Evolutionary conservation across 23 tunicate genomes (phyloP), one percentile per base, ranked within the genome.

Genomic region (Botrylloides violaceus): DNA sequence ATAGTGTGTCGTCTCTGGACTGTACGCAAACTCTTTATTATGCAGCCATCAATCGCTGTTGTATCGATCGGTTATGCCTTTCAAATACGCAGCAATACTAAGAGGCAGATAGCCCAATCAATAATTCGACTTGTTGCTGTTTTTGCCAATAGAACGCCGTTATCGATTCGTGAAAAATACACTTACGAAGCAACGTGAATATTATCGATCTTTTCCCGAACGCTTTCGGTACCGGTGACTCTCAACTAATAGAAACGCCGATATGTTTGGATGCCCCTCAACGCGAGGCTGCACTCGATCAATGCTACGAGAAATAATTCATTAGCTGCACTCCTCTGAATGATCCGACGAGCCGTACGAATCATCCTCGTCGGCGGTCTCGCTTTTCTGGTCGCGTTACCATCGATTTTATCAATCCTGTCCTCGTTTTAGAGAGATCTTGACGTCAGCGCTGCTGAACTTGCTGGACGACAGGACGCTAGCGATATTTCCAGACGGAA

Each of bases 391-490:
- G 12, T 18, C 18, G 55, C 18, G 55, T 47, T 47, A 47, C 18
- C 18, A 47, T n/a, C n/a, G 18, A 47, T 47, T 12, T 12, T 47
- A 12, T 4, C 26, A 58, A 23, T n/a, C 36, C 32, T 61, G 19
- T 57, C 30, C 19, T 57, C 27, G 5, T 61, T 76, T 25, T 94
- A 93, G 76, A 66, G 82, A 53, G 47, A 66, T 23, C 34, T 86
- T 33, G 98, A 93, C 36, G 80, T 75, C 33, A 81, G 77, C 23
- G 98, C 94, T 24, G 78, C 84, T 22, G 95, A 93, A 3, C 48
- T 85, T 18, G 94, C 98, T 7, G 64, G 61, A 18, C 53, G 88
- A 58, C 94, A 86, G 60, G 94, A 85, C 66, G 72, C 70, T 12
- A 81, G 89, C 38, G 94, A 85, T 29, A 79, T 59, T 22, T 93